phyloP scores from a whole-genome alignment of 2,888 invertebrate species.

The Tenthredo livida region DNA sequence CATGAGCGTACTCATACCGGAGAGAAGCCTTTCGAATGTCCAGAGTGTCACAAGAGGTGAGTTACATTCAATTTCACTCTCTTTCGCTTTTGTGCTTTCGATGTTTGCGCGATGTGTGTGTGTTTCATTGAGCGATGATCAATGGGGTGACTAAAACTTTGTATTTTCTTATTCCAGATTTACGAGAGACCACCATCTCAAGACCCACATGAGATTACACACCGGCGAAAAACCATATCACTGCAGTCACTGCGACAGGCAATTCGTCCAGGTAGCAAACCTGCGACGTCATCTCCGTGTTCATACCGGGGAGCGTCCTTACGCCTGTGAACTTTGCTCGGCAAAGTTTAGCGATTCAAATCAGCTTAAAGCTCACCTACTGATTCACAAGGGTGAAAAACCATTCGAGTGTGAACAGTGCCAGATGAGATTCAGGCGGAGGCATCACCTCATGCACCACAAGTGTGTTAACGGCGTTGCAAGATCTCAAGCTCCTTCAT shows the following conservation, averaged over 20 bases:
- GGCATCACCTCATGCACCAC: slow-evolving; percentile 92
- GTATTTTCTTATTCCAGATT: slow-evolving; percentile 79
- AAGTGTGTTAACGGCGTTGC: slow-evolving; percentile 84
- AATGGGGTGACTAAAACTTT: not conserved
- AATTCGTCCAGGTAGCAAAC: slow-evolving; percentile 96
- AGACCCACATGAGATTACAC: slow-evolving; percentile 95
- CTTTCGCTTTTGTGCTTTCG: not conserved
- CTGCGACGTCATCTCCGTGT: slow-evolving; percentile 92
- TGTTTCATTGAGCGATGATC: not conserved
- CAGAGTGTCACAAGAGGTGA: slow-evolving; percentile 91
- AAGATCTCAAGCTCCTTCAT: slow-evolving; percentile 69
- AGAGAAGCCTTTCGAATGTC: slow-evolving; percentile 96
- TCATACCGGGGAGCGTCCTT: slow-evolving; percentile 95
- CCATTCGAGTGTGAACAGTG: slow-evolving; percentile 92
- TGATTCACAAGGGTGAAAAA: slow-evolving; percentile 94
- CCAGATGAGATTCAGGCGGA: slow-evolving; percentile 88
- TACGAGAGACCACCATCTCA: slow-evolving; percentile 95
- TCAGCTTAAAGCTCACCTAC: slow-evolving; percentile 92
- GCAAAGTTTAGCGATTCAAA: slow-evolving; percentile 95
- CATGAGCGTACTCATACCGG: slow-evolving; percentile 97
- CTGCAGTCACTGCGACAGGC: slow-evolving; percentile 94
- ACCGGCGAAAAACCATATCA: slow-evolving; percentile 97
- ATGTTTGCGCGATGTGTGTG: not conserved
- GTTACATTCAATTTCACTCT: slow-evolving; percentile 32
- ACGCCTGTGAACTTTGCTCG: slow-evolving; percentile 91